Evolutionary conservation across 2,113 vertebrate species (phyloP), one percentile per base, ranked within the genome.

Genomic region (Leptodactylus fuscus): DNA sequence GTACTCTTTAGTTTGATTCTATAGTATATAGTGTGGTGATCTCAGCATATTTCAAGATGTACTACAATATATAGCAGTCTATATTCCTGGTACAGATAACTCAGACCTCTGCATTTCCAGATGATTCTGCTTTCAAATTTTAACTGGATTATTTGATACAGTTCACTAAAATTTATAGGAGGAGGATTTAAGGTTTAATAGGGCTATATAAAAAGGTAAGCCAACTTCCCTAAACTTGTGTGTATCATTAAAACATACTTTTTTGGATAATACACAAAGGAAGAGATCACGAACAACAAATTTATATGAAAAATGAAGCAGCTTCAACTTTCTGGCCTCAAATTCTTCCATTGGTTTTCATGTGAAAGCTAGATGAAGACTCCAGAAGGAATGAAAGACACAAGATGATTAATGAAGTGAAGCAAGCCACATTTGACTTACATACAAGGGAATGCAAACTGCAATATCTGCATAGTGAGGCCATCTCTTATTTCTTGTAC

Each of bases 61-160:
- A 38, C 16, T 51, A 29, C 58, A 27, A n/a, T 8, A n/a, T 67
- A 58, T 79, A 53, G 41, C 58, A 27, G 16, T 8, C 16, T 67
- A 58, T 79, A 53, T 53, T 62, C 32, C 29, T 32, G 65, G 36
- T 79, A 20, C 44, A 78, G 83, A 86, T 81, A 81, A 85, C 82
- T 55, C 44, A 81, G 89, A 83, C 65, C 36, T 87, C 77, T 84
- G 81, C 60, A 82, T 85, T 70, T 88, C 88, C 83, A 73, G 82
- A 83, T 75, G 89, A 89, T 78, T 41, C 83, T 88, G 77, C 60
- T 76, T 32, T 69, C 62, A 71, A 36, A 87, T 89, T 78, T 88
- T 90, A 89, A 87, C 89, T 88, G 87, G 83, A 79, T 88, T 83
- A 86, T 89, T 89, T 91, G 82, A 77, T 86, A 86, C 78, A 85